Base-by-base conservation (phyloP, 2,113 vertebrate genomes). In the Bubalus kerabau region DNA sequence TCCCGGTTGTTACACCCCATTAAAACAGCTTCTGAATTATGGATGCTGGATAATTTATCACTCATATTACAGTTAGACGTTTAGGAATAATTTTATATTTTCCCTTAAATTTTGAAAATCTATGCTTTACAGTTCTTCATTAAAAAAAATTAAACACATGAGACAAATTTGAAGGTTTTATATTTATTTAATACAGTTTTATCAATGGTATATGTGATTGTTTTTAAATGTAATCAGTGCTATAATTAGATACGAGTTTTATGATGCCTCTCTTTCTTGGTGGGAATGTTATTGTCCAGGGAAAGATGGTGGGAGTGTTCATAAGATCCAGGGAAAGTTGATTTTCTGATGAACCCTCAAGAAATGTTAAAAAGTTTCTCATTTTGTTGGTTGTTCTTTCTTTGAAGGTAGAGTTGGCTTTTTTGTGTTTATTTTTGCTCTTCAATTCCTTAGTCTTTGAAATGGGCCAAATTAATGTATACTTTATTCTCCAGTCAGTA, bases 71-170 rank as follows among this genome's bases (percentile, higher is more conserved):
- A 43, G 32, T 84, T 48, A 85, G 40, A 59, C 4, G 12, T 85
- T 64, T 88, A 76, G 15, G 19, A 84, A 23, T 74, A 52, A 26
- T 80, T 57, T 94, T 62, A 30, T 85, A 48, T 95, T 96, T 96
- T 60, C 83, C 28, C 21, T 85, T 87, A 30, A 32, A 85, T 85
- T 93, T 97, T 82, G 15, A 62, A 96, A 94, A 95, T 64, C 23
- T 46, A 0, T 84, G 16, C 76, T 94, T 90, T 86, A 85, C 3
- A 67, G 23, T n/a, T 84, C 12, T 83, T 64, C 43, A 16, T 43
- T 64, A 64, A 50, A 50, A 19, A 80, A 93, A 95, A 81, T 85
- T 81, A 82, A 91, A 82, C 82, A 82, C 85, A 64, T 56, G 48
- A 95, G 80, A 23, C 26, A 60, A 85, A 43, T 78, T 36, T 9